Evolutionary conservation across 2,888 invertebrate species (phyloP), one percentile per base, ranked within the genome.

Genomic region (Clanis bilineata): DNA sequence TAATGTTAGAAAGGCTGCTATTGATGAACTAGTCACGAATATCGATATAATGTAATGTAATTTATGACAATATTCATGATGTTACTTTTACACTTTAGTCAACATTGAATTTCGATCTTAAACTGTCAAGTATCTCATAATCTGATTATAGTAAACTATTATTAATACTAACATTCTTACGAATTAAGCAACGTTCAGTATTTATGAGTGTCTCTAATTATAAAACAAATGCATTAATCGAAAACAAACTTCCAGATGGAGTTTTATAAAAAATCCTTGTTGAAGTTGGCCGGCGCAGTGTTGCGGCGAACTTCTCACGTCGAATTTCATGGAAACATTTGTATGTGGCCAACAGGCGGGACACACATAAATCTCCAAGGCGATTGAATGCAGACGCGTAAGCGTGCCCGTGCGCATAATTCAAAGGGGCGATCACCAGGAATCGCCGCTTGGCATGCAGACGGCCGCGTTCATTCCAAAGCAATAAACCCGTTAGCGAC

Each of bases 401-500:
- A 84, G 86, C 83, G 86, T 87, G 88, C 85, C 77, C 80, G 75
- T 79, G 84, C 88, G 89, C 90, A 91, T 91, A 90, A 88, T 89
- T 90, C 87, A 88, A 87, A 85, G 83, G 86, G 85, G 85, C 90
- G 88, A 88, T 87, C 87, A 89, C 89, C 88, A 88, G 86, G 88
- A 88, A 88, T 85, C 82, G 80, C 71, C 81, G 79, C 73, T 90
- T 90, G 85, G 85, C 88, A 91, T 90, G 90, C 90, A 90, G 90
- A 90, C 90, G 79, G 72, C 68, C 70, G 76, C 76, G 79, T 84
- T 80, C 85, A 87, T 88, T 89, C 80, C 80, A 81, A 84, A 88
- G 83, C 85, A 82, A 87, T 87, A 88, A 88, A 85, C 89, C 90
- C 90, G 89, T 90, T 90, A 90, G 76, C 72, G 80, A 79, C 82